These are phyloP conservation scores for Creontiades dilutus DNA, from an alignment of 2,888 invertebrate species.

Conservation along the genomic window DNA sequence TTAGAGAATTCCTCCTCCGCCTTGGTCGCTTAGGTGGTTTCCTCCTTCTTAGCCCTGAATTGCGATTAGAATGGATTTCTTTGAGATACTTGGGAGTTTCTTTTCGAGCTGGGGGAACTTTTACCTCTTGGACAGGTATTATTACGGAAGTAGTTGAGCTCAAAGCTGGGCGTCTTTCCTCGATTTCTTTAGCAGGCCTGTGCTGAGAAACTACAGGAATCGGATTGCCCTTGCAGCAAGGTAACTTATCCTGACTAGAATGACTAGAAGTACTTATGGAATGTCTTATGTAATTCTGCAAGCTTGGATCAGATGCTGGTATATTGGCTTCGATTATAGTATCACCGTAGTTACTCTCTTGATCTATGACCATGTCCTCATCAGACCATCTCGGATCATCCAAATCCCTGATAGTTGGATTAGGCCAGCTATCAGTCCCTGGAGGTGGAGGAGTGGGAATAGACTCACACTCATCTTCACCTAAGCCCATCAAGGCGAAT, in stretches of 20 bases:
- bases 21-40: neutral
- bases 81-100: conserved; percentile 49
- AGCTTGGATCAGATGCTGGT: neutral
- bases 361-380: conserved; percentile 63
- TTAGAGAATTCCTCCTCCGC: neutral
- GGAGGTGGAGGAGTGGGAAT: conserved; percentile 51
- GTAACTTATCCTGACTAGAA: conserved; percentile 58
- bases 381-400: conserved; percentile 47
- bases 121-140: conserved; percentile 1
- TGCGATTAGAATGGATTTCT: conserved; percentile 46
- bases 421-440: conserved; percentile 44
- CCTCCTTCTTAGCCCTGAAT: neutral
- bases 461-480: conserved; percentile 29
- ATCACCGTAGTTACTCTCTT: conserved; percentile 11
- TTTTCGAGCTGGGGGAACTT: too few species aligned
- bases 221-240: conserved; percentile 62
- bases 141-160: neutral
- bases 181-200: conserved; percentile 49
- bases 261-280: neutral
- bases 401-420: neutral
- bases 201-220: conserved; percentile 57
- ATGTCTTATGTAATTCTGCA: neutral
- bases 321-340: conserved; percentile 24
- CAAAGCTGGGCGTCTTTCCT: conserved; percentile 3
- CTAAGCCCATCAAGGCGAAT: conserved; percentile 49